Base-by-base conservation (phyloP, 2,888 invertebrate species). In the Brachyptera putata region DNA sequence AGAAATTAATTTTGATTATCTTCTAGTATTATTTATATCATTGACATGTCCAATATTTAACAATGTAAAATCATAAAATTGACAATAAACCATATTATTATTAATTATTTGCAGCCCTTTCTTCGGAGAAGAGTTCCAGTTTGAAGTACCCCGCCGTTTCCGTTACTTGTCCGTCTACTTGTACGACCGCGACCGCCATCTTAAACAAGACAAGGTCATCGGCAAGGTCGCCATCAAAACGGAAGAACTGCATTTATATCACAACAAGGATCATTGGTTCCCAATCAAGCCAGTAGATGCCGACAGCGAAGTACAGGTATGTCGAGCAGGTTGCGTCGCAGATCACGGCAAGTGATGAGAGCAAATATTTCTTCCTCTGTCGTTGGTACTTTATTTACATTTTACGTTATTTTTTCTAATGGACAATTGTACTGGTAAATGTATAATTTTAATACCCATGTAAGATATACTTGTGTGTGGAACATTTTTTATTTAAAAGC, bases 241-340 rank as follows among this genome's bases (percentile, higher is more conserved):
- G 64, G 91, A 92, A 72, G 91, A 94, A 70, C 78, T 95, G 67
- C 85, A 90, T 69, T 84, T 85, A 66, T 93, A 92, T 76, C 91
- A 93, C 76, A 89, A 91, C 73, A 92, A 91, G 72, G 95, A 95
- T 75, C 90, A 93, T 73, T 95, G 95, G 95, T 94, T 95, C 74
- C 84, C 90, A 56, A 76, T 91, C 74, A 82, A 86, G 69, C 85
- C 90, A 26, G 89, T 93, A 24, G 92, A 94, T 75, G 89, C 90
- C 1, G 91, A 93, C 74, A 89, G 91, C 0, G 94, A 95, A 77
- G 94, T 93, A 59, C 92, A 92, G 76, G 92, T 70, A 61, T 9
- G 37, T 13, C 13, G 2, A 5, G 5, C 5, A 16, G 13, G n/a
- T n/a, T 25, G 25, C 25, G 25, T 3, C 3, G 25, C n/a, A n/a